Percentiles rank a stretch among this genome's conserved stretches.
phyloP scores from a whole-genome alignment of 2,797 vertebrate species.

The Cossypha niveicapilla region DNA sequence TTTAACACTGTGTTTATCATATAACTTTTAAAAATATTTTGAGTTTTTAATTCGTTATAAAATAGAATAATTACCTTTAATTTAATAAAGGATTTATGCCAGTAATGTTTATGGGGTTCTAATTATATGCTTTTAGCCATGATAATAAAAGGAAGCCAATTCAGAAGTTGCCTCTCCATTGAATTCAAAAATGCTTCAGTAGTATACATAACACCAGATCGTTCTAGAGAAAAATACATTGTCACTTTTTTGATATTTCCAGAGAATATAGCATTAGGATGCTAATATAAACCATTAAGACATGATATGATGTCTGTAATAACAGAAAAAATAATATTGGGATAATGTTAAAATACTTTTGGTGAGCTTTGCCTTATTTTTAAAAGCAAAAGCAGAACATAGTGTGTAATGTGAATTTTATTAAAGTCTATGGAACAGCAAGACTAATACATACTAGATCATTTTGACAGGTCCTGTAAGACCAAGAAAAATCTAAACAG shows the following conservation, averaged over 20 bases:
- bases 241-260: not conserved
- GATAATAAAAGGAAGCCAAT: not conserved
- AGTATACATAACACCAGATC: not conserved
- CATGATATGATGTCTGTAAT: not conserved
- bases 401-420: not conserved
- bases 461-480: conserved; percentile 25
- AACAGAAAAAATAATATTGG: not conserved
- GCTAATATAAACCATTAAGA: not conserved
- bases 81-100: not conserved
- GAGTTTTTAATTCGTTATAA: not conserved
- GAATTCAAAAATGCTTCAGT: not conserved
- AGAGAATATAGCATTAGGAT: not conserved
- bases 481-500: not conserved
- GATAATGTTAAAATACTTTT: not conserved
- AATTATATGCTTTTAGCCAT: not conserved
- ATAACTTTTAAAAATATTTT: not conserved
- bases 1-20: not conserved
- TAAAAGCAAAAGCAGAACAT: not conserved
- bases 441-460: not conserved
- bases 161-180: not conserved
- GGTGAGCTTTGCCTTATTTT: not conserved
- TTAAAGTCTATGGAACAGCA: not conserved
- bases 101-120: not conserved
- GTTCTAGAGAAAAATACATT: not conserved
- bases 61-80: not conserved